Evolutionary conservation across 1,140 invertebrate species (phyloP).

Genomic region (Stenopsyche tienmushanensis): DNA sequence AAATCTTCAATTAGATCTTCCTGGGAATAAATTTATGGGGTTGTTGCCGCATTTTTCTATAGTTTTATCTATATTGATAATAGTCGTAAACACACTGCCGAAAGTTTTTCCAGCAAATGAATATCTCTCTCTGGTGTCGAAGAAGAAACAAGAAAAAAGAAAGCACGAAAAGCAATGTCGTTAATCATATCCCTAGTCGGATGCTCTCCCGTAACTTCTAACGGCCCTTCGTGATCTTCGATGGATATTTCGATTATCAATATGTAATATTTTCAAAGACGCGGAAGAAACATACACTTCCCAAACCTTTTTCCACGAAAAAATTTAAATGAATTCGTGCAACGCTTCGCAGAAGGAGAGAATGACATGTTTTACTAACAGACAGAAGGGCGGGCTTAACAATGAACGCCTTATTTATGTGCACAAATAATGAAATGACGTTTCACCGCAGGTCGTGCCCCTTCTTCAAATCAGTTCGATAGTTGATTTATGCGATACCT

Average conservation of each 20-base stretch:
- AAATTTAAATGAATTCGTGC: neutral
- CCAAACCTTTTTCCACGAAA: neutral
- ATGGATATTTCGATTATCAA: neutral
- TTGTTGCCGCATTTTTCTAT: no score
- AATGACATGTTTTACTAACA: no score
- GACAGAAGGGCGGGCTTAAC: no score
- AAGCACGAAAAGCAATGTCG: neutral
- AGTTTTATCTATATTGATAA: neutral
- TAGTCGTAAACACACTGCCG: neutral
- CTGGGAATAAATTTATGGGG: no score
- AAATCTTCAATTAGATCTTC: no score
- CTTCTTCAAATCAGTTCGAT: neutral
- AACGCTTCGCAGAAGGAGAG: no score
- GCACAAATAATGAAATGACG: neutral
- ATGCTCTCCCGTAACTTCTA: neutral
- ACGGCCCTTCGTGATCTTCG: neutral
- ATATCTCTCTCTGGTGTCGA: neutral
- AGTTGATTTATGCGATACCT: constrained; percentile 8
- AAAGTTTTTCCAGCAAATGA: neutral
- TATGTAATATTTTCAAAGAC: neutral
- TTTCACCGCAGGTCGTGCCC: neutral
- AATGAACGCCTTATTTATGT: neutral
- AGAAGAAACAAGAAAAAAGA: neutral
- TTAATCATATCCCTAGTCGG: neutral
- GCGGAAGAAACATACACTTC: neutral